phyloP scores from a whole-genome alignment of 2,797 vertebrate species.

The Tragelaphus eurycerus region DNA sequence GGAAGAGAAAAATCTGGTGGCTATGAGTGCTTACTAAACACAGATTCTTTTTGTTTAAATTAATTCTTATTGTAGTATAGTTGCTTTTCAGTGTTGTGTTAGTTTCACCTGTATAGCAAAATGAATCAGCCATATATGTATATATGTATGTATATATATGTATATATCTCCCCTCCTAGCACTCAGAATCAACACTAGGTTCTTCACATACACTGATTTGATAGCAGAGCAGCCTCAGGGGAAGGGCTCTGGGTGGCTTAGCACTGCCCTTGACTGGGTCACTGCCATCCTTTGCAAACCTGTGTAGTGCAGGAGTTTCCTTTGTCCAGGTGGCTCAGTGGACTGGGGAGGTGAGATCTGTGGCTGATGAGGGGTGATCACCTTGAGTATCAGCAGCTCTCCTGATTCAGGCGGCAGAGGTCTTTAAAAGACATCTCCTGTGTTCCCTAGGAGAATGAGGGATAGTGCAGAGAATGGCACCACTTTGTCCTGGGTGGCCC shows the following conservation, averaged over 20 bases:
- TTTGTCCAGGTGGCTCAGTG: not conserved
- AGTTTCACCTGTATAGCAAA: not conserved
- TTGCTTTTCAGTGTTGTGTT: not conserved
- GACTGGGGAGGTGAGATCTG: not conserved
- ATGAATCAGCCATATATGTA: not conserved
- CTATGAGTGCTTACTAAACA: not conserved
- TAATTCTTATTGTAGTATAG: not conserved
- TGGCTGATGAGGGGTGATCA: not conserved
- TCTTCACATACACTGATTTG: not conserved
- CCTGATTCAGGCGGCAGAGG: not conserved
- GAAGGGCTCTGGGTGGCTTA: not conserved
- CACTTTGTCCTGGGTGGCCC: not conserved
- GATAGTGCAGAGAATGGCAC: rapidly evolving
- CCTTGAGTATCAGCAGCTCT: no score
- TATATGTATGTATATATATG: not conserved
- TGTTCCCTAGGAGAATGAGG: not conserved
- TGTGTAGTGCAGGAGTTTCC: rapidly evolving
- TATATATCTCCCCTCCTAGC: not conserved
- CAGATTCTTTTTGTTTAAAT: not conserved
- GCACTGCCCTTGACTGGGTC: not conserved
- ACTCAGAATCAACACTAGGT: not conserved
- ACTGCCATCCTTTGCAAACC: not conserved
- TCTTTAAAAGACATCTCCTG: not conserved
- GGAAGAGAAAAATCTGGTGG: not conserved
- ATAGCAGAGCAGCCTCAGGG: not conserved